Evolutionary conservation across 1,140 invertebrate genomes (phyloP), one percentile per base, ranked within the genome.

Genomic region (Geopemphigus sp.): DNA sequence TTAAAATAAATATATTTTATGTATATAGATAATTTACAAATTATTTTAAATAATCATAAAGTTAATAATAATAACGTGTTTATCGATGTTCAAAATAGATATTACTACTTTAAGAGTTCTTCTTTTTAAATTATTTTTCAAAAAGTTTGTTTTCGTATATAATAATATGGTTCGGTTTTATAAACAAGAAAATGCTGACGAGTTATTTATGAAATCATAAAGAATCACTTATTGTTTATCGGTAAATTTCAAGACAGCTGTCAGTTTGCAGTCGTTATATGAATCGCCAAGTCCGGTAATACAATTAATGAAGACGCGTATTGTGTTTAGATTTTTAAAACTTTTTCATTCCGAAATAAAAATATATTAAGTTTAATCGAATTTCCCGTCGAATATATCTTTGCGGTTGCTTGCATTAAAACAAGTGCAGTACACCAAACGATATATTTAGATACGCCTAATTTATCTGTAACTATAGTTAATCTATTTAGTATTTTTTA

Each of bases 221-320:
- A 8, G 22, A 19, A 5, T 72, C 17, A 24, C 26, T 22, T 53
- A 72, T 72, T 15, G 17, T 53, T 70, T 1, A 54, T 53, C 32
- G 47, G 5, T 73, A 3, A 14, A 74, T 32, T 73, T 57, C n/a
- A 32, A 29, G 29, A 74, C 54, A 74, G 32, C 72, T 74, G 54
- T 76, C 72, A 45, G 32, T 17, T 32, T 5, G 5, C 32, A 56
- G 54, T 39, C 1, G 22, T 76, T 76, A 22, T 47, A 15, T 26
- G 0, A 47, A n/a, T 22, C n/a, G 39, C 19, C 17, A 54, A 56
- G 19, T 29, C 14, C n/a, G 17, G 32, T 8, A 39, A 39, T 39
- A 39, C 32, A 39, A 56, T n/a, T 14, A 12, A 8, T 19, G 14
- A 39, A 15, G 26, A 3, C 26, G 47, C 24, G 19, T 73, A 39